Percentiles rank a stretch among this genome's conserved stretches.
These are phyloP conservation scores for Chaetophractus vellerosus DNA, from an alignment of 2,797 vertebrate species.

Conservation along the genomic window DNA sequence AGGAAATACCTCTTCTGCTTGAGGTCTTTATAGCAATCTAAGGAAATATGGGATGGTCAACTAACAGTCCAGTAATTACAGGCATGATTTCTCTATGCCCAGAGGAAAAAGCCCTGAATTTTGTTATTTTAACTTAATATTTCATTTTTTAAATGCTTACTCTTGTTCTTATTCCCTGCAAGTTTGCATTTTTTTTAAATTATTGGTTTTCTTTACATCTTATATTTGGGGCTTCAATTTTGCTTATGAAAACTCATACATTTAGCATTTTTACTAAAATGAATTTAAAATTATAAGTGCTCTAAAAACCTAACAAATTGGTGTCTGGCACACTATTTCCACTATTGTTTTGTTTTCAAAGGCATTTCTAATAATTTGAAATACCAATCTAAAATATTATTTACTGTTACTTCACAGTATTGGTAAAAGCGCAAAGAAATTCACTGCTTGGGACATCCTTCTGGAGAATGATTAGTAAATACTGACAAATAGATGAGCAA, in stretches of 20 bases:
- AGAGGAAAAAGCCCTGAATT: neutral
- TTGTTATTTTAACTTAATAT: neutral
- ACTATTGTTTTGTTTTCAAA: conserved; percentile 13
- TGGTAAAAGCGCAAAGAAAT: neutral
- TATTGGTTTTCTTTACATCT: neutral
- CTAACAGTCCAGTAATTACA: neutral
- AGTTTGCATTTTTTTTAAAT: neutral
- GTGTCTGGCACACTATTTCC: neutral
- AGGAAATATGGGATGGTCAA: conserved; percentile 15
- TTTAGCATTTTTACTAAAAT: neutral
- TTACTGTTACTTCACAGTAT: neutral
- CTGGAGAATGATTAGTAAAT: neutral
- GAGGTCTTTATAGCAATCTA: neutral
- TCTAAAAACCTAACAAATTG: conserved; percentile 43
- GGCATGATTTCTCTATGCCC: neutral
- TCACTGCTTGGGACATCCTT: neutral
- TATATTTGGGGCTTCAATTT: neutral
- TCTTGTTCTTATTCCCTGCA: neutral
- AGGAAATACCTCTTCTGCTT: neutral
- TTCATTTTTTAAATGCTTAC: neutral
- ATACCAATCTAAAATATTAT: conserved; percentile 6
- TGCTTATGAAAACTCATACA: neutral
- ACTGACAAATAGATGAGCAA: neutral
- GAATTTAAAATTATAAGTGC: conserved; percentile 10
- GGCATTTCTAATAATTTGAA: neutral